Base-by-base conservation (phyloP, 2,797 vertebrate species). In the Cuniculus paca region DNA sequence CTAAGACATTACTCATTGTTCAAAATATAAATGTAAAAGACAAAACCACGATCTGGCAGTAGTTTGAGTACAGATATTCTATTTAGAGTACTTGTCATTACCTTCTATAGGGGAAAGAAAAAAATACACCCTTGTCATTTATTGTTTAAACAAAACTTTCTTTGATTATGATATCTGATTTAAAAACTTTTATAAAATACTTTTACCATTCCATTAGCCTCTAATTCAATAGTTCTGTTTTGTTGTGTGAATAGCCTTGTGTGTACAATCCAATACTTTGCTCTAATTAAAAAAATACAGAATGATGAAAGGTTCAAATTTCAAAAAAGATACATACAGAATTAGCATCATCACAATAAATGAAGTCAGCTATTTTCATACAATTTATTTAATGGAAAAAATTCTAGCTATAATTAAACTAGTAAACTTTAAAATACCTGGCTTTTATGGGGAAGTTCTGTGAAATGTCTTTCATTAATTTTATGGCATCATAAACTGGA, bases 391-490 rank as follows among this genome's bases (percentile, higher is more conserved):
- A 93, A 86, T 48, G 68, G 34, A 65, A 96, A 94, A 54, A 82
- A 50, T 80, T 93, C 61, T 95, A 58, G 45, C 45, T 88, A 77
- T n/a, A 90, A 70, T 74, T 28, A 95, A 96, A 97, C 72, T 14
- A 97, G 95, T 24, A 2, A 83, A 45, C 65, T 92, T 63, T 93
- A 86, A 68, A 94, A 98, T 99, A 99, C 99, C 99, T 99, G 98
- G 99, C 99, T 99, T 99, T 99, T 96, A 99, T 98, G 75, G 99
- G 99, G 96, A 99, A 99, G 98, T 99, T 99, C 98, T 99, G 99
- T 97, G 99, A 99, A 89, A 99, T 98, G 91, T 99, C 99, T 98
- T 98, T 99, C 99, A 99, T 99, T 94, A 99, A 96, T 97, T 99
- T 99, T 97, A 99, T 98, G 95, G 99, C 98, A 97, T 99, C 99